phyloP scores from a whole-genome alignment of 2,113 vertebrate genomes.

The Salvelinus sp. region DNA sequence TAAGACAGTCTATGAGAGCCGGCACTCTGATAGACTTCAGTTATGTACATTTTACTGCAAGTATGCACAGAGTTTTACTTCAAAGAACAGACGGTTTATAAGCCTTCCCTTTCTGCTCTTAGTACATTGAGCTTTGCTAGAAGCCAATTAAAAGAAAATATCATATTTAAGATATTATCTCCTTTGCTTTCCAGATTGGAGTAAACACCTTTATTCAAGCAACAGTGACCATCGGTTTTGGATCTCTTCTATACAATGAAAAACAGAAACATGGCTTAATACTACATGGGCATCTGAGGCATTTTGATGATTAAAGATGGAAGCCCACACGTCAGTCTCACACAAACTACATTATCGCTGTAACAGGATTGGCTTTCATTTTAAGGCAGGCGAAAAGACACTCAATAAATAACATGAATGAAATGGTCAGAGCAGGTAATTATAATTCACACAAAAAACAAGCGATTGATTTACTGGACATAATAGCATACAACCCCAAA shows the following conservation, averaged over 20 bases:
- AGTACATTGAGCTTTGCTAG: neutral
- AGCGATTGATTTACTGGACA: neutral
- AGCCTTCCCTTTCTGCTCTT: neutral
- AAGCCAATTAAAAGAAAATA: too few relatives aligned
- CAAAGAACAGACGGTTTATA: neutral
- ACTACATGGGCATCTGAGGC: conserved; percentile 5
- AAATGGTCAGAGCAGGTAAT: conserved; percentile 8
- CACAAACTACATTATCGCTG: conserved; percentile 5
- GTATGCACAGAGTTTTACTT: neutral
- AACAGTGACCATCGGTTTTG: neutral
- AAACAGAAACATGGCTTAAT: conserved; percentile 4
- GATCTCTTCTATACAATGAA: neutral
- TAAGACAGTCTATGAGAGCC: too few relatives aligned
- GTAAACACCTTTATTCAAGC: too few relatives aligned
- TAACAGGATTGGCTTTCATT: conserved; percentile 26
- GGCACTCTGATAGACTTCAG: too few relatives aligned
- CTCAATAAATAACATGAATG: conserved; percentile 33
- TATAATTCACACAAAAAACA: neutral
- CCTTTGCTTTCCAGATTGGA: too few relatives aligned
- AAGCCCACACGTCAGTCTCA: too few relatives aligned
- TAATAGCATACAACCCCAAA: neutral
- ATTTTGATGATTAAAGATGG: neutral
- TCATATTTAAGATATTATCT: too few relatives aligned
- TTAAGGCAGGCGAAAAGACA: conserved; percentile 50
- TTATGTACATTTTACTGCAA: neutral